Conservation (phyloP, 2,888 invertebrate species). For the Erebia aethiops region DNA sequence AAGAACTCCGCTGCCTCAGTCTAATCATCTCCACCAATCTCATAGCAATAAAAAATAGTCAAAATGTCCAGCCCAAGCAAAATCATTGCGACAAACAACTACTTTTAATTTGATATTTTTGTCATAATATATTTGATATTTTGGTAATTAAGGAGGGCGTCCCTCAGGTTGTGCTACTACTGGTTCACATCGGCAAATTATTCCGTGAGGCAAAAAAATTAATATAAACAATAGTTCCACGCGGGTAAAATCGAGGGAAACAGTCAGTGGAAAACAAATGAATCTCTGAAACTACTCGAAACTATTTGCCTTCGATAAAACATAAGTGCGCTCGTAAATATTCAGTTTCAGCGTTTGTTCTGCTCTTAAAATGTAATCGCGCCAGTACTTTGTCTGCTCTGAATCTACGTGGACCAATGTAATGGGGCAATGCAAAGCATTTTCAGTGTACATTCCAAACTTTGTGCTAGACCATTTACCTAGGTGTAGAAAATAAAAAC, state of each 20-base stretch:
- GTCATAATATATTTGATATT: no score
- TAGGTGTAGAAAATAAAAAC: no score
- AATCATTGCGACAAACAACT: no score
- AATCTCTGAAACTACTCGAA: constrained; percentile 14
- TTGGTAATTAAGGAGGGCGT: no score
- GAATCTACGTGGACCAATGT: constrained; percentile 23
- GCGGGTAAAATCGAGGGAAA: neutral
- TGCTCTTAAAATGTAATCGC: constrained; percentile 29
- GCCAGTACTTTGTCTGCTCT: constrained; percentile 21
- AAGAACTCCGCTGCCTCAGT: no score
- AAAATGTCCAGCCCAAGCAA: no score
- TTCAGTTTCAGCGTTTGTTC: constrained; percentile 13
- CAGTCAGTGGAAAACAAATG: constrained; percentile 7
- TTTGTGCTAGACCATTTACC: neutral
- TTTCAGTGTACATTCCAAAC: constrained; percentile 25
- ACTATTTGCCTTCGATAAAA: constrained; percentile 23
- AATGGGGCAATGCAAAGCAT: constrained; percentile 23
- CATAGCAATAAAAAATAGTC: no score
- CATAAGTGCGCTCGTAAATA: constrained; percentile 20
- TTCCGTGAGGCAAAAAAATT: no score
- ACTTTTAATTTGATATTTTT: no score
- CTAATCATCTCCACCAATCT: no score
- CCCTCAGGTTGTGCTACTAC: no score
- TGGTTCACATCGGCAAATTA: no score
- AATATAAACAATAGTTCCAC: neutral